These are phyloP conservation scores for Donacobius atricapilla DNA, from an alignment of 2,113 vertebrate genomes.

Conservation along the genomic window DNA sequence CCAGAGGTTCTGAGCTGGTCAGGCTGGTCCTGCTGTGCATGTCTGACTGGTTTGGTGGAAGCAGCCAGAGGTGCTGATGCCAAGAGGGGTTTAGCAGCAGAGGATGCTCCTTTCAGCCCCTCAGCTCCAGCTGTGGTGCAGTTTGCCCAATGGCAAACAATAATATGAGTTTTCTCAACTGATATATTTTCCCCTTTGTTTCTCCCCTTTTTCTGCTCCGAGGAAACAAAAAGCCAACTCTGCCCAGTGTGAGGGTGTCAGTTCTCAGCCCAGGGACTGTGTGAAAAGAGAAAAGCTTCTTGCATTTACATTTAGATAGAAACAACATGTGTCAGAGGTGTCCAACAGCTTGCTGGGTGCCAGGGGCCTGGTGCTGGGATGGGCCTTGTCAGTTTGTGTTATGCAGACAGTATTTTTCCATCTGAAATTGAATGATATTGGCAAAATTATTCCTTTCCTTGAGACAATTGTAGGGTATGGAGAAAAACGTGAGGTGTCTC, in stretches of 20 bases:
- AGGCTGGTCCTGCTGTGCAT: not conserved
- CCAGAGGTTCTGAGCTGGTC: not conserved
- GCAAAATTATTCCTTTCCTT: conserved; percentile 26
- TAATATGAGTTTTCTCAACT: not conserved
- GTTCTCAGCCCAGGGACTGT: not conserved
- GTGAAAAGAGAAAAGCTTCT: not conserved
- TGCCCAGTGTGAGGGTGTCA: not conserved
- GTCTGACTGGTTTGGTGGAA: not conserved
- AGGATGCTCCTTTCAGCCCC: not conserved
- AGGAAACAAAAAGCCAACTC: not conserved
- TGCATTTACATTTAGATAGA: conserved; percentile 60
- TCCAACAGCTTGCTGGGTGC: not conserved
- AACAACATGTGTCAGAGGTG: not conserved
- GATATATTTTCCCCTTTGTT: not conserved
- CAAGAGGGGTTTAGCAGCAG: not conserved
- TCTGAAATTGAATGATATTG: conserved; percentile 44
- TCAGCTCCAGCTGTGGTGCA: not conserved
- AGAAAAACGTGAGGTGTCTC: not conserved
- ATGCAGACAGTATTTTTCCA: not conserved
- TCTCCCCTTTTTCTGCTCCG: not conserved
- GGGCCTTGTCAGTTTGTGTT: not conserved
- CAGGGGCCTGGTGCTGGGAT: not conserved
- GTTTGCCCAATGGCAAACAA: too few species aligned
- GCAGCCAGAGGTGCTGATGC: not conserved
- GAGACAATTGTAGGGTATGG: not conserved